Evolutionary conservation across 1,140 invertebrate species (phyloP).

Genomic region (Latrodectus geometricus): DNA sequence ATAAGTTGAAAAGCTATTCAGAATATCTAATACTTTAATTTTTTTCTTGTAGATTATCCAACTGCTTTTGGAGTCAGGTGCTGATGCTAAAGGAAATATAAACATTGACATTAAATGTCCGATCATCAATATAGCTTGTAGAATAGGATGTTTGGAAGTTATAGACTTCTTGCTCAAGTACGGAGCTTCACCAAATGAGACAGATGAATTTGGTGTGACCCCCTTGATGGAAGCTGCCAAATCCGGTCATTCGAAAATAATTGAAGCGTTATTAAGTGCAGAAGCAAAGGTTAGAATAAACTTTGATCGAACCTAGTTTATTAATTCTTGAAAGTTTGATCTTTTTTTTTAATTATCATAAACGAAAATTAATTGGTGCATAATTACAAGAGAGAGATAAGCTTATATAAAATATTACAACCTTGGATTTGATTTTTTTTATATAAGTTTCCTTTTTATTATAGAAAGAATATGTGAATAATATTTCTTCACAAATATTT

Average conservation of each 20-base stretch:
- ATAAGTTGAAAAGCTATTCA: not conserved
- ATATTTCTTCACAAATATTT: too few relatives aligned
- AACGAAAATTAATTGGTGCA: too few relatives aligned
- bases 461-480: too few relatives aligned
- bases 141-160: constrained; percentile 3
- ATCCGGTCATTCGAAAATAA: constrained; percentile 26
- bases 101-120: not conserved
- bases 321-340: not conserved
- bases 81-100: not conserved
- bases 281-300: constrained; percentile 7
- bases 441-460: too few relatives aligned
- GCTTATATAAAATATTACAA: too few relatives aligned
- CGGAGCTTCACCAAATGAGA: not conserved
- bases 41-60: constrained; percentile 4
- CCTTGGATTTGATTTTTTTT: too few relatives aligned
- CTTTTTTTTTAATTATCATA: too few relatives aligned
- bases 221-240: constrained; percentile 20
- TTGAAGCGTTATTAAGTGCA: not conserved
- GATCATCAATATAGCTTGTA: not conserved
- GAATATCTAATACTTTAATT: not conserved
- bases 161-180: not conserved
- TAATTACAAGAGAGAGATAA: too few relatives aligned
- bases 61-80: constrained; percentile 13
- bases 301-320: not conserved
- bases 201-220: constrained; percentile 6